A percentile compares a stretch with the other conserved stretches of the same genome.
Conservation (phyloP, 2,797 vertebrate genomes). For the Crenichthys baileyi region DNA sequence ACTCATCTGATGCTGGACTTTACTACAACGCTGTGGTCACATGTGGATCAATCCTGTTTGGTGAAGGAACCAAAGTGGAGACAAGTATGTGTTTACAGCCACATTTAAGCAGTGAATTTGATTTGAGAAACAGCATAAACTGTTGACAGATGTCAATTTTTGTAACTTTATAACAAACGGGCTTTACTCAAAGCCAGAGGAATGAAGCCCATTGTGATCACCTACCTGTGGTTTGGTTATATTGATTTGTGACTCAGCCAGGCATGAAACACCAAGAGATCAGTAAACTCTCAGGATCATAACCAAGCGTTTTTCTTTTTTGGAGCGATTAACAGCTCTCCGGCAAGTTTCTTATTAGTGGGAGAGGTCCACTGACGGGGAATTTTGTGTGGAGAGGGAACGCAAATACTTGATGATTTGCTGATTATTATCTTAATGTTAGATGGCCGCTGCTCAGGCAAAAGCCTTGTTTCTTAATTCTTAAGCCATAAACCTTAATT, state of each 20-base stretch:
- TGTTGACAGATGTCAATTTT: too few species aligned
- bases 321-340: not conserved
- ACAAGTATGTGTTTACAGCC: conserved; percentile 36
- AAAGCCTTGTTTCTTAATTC: not conserved
- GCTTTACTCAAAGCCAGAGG: too few species aligned
- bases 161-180: too few species aligned
- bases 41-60: conserved; percentile 67
- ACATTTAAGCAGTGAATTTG: too few species aligned
- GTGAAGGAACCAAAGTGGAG: conserved; percentile 46
- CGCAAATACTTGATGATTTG: not conserved
- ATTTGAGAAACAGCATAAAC: too few species aligned
- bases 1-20: conserved; percentile 38
- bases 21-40: conserved; percentile 41
- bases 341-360: not conserved
- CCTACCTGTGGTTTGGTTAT: too few species aligned
- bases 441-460: too few species aligned
- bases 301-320: not conserved
- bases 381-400: not conserved
- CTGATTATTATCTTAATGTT: not conserved
- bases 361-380: not conserved
- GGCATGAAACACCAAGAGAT: too few species aligned
- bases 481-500: too few species aligned
- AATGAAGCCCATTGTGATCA: too few species aligned
- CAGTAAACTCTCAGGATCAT: too few species aligned
- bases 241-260: too few species aligned